These are phyloP conservation scores for Machimus rusticus DNA, from an alignment of 2,888 invertebrate species.

Conservation along the genomic window DNA sequence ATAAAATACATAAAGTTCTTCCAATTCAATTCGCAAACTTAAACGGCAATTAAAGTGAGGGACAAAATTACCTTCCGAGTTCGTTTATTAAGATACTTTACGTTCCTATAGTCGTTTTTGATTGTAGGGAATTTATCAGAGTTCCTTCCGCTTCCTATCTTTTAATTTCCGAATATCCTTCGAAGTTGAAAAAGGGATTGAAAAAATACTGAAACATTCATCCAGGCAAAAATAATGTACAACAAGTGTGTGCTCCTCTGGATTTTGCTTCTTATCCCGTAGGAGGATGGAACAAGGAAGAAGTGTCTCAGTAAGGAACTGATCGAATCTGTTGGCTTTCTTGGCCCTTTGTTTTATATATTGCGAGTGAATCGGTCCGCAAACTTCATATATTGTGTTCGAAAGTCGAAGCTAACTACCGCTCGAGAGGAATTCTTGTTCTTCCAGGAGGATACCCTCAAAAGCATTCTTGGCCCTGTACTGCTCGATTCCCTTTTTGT, in stretches of 20 bases:
- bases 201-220: background rate
- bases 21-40: background rate
- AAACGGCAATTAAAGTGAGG: background rate
- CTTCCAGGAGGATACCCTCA: background rate
- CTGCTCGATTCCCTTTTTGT: background rate
- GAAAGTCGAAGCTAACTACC: background rate
- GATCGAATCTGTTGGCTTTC: background rate
- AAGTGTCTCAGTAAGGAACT: background rate
- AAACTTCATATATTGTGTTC: background rate
- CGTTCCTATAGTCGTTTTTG: background rate
- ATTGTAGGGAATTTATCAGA: background rate
- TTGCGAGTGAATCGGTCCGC: background rate
- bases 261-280: background rate
- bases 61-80: background rate
- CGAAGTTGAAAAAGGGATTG: background rate
- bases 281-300: background rate
- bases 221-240: background rate
- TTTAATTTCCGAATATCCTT: background rate
- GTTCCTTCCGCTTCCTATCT: background rate
- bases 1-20: background rate
- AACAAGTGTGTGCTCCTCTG: background rate
- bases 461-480: constrained; percentile 3
- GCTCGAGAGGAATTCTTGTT: background rate
- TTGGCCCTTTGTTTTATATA: background rate
- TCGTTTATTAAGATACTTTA: background rate